These are phyloP conservation scores for Aphidius gifuensis DNA, from an alignment of 1,140 invertebrate genomes.

Conservation along the genomic window DNA sequence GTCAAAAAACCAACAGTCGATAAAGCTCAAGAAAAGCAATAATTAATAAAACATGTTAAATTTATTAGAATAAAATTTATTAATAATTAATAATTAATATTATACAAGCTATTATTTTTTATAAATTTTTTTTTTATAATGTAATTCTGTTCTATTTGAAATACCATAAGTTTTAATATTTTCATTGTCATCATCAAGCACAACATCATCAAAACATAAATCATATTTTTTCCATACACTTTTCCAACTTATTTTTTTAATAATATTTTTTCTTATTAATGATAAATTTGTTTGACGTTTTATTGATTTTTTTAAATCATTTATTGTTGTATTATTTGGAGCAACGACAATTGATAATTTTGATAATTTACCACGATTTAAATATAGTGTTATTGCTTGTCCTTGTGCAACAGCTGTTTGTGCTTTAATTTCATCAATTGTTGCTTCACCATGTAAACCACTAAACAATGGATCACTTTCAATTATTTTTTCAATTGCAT, in stretches of 20 bases:
- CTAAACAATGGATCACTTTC: slow-evolving; percentile 48
- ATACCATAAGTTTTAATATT: slow-evolving; percentile 49
- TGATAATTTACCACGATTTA: slow-evolving; percentile 44
- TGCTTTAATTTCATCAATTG: slow-evolving; percentile 48
- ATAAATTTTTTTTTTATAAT: slow-evolving; percentile 37
- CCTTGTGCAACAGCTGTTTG: slow-evolving; percentile 50
- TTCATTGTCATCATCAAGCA: slow-evolving; percentile 38
- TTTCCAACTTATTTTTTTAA: slow-evolving; percentile 51
- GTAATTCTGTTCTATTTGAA: slow-evolving; percentile 40
- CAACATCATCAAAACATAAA: slow-evolving; percentile 35
- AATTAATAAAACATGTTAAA: no score
- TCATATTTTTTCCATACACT: slow-evolving; percentile 50
- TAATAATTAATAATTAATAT: slow-evolving; percentile 3
- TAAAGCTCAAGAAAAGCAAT: neutral
- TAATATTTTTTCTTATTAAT: slow-evolving; percentile 42
- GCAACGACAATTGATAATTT: slow-evolving; percentile 48
- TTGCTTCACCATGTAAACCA: slow-evolving; percentile 45
- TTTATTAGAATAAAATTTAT: neutral
- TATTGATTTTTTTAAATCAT: slow-evolving; percentile 49
- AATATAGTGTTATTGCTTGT: slow-evolving; percentile 49
- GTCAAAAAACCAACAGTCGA: slow-evolving; percentile 26
- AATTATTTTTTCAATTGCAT: slow-evolving; percentile 46
- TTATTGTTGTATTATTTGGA: slow-evolving; percentile 43
- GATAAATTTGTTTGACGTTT: slow-evolving; percentile 45
- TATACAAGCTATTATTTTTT: slow-evolving; percentile 11